Evolutionary conservation across 1,140 invertebrate species (phyloP), one percentile per base, ranked within the genome.

Genomic region (Sminthurides bifidus): DNA sequence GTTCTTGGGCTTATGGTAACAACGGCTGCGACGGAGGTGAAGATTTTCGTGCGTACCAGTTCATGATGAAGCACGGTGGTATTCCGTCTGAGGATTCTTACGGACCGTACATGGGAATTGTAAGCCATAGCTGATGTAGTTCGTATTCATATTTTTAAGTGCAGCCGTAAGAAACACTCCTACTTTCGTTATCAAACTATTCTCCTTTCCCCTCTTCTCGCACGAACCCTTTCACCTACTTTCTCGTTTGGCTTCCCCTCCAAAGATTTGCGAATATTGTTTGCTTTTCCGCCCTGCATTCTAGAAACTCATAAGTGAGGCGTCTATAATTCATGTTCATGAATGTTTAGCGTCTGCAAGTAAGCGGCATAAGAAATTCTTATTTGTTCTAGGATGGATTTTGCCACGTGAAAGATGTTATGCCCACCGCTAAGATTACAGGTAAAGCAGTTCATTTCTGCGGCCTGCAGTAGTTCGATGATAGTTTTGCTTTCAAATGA

Each of bases 1-100:
- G 92, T 72, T 90, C 87, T n/a, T 96, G 92, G 91, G 86, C 85
- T 65, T 87, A 78, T 70, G 87, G 90, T 19, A 95, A 96, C 71
- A 95, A 96, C 73, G 93, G 88, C 2, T 96, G 92, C 72, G 92
- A 96, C 74, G 92, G 92, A 23, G 92, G 92, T 1, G 61, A 64
- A 58, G 76, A 77, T 62, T 94, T 87, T 70, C 75, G 89, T 54
- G 80, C 88, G 1, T 95, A 94, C 68, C 76, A 89, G 59, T 96
- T 87, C 83, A 92, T 96, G 66, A 81, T 89, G 77, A 86, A 90
- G 70, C 82, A 86, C 66, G 89, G 87, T 19, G 84, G 92, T 50
- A 76, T 95, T 30, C 87, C 92, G 6, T 81, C 84, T 15, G 89
- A 93, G 67, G 89, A 90, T 44, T 79, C 81, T 56, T 95, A 95